Percentiles rank a stretch among this genome's conserved stretches.
Evolutionary conservation across 2,797 vertebrate genomes (phyloP).

Genomic region (Myripristis murdjan): DNA sequence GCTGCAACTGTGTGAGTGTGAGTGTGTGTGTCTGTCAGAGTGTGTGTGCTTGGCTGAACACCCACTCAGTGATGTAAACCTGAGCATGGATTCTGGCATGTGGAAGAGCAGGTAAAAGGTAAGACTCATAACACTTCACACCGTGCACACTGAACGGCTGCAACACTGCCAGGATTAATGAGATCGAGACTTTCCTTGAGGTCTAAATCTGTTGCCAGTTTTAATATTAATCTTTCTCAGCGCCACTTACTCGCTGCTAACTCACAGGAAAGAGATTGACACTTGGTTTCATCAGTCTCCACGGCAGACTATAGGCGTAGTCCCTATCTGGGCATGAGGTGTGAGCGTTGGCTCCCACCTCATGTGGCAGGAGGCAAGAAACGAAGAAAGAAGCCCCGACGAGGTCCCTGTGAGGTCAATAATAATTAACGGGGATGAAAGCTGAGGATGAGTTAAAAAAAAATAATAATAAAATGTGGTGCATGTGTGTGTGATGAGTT

Average conservation of each 20-base stretch:
- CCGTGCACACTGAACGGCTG: not conserved
- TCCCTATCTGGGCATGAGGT: constrained; percentile 36
- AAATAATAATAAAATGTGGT: constrained; percentile 36
- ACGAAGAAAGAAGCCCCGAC: constrained; percentile 27
- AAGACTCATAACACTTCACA: constrained; percentile 54
- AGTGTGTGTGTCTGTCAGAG: constrained; percentile 40
- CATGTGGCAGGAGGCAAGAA: not conserved
- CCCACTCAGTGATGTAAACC: constrained; percentile 69
- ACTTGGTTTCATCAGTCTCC: constrained; percentile 70
- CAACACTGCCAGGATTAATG: not conserved
- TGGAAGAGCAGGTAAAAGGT: constrained; percentile 79
- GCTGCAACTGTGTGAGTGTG: constrained; percentile 43
- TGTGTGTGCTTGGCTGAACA: constrained; percentile 50
- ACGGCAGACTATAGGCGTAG: constrained; percentile 55
- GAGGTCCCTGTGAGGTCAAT: constrained; percentile 35
- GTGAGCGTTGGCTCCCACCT: too few species aligned
- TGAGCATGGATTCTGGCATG: constrained; percentile 77
- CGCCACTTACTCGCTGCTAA: constrained; percentile 53
- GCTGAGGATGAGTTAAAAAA: constrained; percentile 38
- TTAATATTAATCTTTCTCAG: constrained; percentile 14
- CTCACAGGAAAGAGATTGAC: constrained; percentile 46
- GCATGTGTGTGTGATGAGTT: constrained; percentile 46
- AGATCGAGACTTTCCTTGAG: constrained; percentile 3
- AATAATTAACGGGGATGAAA: constrained; percentile 44
- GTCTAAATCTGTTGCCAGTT: constrained; percentile 34